A percentile compares a stretch with the other conserved stretches of the same genome.
Evolutionary conservation across 2,888 invertebrate genomes (phyloP).

Genomic region (Melangyna quadrimaculata): DNA sequence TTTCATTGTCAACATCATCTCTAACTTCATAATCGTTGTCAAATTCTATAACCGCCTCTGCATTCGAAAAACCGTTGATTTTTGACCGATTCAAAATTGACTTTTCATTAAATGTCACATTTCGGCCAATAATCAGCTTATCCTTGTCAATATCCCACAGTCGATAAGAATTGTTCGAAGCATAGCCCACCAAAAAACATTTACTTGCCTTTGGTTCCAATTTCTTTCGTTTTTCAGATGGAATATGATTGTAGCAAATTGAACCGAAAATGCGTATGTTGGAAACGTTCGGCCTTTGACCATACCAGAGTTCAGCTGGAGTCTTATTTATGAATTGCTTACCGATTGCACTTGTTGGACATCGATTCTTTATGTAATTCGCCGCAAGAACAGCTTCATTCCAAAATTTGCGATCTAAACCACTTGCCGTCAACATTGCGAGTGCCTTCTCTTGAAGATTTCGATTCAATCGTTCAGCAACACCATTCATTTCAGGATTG

Average conservation of each 20-base stretch:
- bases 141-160: neutral
- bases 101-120: constrained; percentile 11
- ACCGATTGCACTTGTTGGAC: neutral
- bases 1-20: neutral
- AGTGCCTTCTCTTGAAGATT: constrained; percentile 69
- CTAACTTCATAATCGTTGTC: neutral
- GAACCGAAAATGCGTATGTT: constrained; percentile 32
- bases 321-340: constrained; percentile 31
- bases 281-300: neutral
- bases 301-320: constrained; percentile 4
- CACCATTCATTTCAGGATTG: constrained; percentile 73
- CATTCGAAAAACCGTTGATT: neutral
- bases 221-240: no score
- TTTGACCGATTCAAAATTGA: neutral
- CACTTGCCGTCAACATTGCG: constrained; percentile 74
- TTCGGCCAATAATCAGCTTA: no score
- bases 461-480: constrained; percentile 72
- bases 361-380: no score
- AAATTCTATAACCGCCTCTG: neutral
- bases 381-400: no score
- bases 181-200: no score
- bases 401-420: no score
- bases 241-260: constrained; percentile 45
- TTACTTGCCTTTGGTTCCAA: constrained; percentile 36
- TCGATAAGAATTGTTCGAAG: neutral